Percentiles rank a stretch among this genome's conserved stretches.
Evolutionary conservation across 2,113 vertebrate species (phyloP).

Genomic region (Ameiurus melas): DNA sequence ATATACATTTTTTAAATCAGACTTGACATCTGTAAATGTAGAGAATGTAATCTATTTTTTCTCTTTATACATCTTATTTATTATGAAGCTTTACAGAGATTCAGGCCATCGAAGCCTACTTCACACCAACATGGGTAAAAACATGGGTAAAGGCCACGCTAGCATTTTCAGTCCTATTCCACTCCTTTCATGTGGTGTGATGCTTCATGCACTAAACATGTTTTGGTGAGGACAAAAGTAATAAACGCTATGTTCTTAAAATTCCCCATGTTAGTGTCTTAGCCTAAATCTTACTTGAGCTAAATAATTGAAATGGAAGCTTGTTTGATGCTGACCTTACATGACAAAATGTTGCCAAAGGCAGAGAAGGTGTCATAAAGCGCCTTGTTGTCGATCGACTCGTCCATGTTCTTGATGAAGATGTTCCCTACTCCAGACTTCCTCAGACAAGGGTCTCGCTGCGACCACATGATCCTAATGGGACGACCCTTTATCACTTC

Average conservation of each 20-base stretch:
- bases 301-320: background rate
- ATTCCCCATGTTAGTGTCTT: background rate
- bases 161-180: too few relatives aligned
- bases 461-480: constrained; percentile 98
- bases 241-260: background rate
- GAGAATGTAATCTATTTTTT: background rate
- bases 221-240: background rate
- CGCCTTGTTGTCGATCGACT: constrained; percentile 97
- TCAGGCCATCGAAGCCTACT: too few relatives aligned
- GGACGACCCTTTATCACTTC: constrained; percentile 94
- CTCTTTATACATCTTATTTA: background rate
- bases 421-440: constrained; percentile 95
- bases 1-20: too few relatives aligned
- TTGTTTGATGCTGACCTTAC: constrained; percentile 79
- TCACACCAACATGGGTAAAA: too few relatives aligned
- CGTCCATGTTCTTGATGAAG: constrained; percentile 98
- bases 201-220: too few relatives aligned
- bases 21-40: background rate
- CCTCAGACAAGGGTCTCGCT: constrained; percentile 91
- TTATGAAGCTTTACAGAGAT: too few relatives aligned
- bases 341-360: constrained; percentile 97
- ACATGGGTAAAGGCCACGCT: too few relatives aligned
- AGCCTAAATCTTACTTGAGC: background rate
- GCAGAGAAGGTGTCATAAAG: constrained; percentile 95
- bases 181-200: too few relatives aligned